Conservation (phyloP, 2,113 vertebrate species). For the Xerus inauris region DNA sequence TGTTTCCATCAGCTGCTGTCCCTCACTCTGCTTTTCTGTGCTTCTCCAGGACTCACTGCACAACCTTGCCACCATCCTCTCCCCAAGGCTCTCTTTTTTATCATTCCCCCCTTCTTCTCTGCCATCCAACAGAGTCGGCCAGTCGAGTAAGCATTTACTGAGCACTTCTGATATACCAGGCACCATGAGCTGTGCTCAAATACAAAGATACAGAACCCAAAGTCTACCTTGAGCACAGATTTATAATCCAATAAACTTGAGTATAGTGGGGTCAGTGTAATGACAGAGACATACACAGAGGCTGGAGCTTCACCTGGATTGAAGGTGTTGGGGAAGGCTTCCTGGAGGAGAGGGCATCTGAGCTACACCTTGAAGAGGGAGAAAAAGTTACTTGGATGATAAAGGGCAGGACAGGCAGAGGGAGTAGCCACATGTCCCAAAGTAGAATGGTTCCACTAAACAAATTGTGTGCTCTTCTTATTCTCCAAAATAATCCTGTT, state of each 20-base stretch:
- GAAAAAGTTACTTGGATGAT: background rate
- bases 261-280: background rate
- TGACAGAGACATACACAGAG: background rate
- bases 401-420: background rate
- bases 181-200: background rate
- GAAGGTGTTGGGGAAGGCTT: background rate
- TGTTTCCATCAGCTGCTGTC: background rate
- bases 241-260: background rate
- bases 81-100: background rate
- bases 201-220: background rate
- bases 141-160: background rate
- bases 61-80: background rate
- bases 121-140: background rate
- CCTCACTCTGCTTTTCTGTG: background rate
- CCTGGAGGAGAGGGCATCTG: background rate
- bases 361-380: background rate
- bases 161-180: background rate
- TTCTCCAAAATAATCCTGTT: background rate
- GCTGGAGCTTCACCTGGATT: background rate
- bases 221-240: background rate
- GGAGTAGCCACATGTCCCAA: background rate
- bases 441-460: background rate
- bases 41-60: background rate
- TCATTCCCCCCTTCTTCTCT: background rate
- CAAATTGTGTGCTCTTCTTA: background rate